Percentiles rank a stretch among this genome's conserved stretches.
These are phyloP conservation scores for Atractosteus spatula DNA, from an alignment of 2,113 vertebrate genomes.

Conservation along the genomic window DNA sequence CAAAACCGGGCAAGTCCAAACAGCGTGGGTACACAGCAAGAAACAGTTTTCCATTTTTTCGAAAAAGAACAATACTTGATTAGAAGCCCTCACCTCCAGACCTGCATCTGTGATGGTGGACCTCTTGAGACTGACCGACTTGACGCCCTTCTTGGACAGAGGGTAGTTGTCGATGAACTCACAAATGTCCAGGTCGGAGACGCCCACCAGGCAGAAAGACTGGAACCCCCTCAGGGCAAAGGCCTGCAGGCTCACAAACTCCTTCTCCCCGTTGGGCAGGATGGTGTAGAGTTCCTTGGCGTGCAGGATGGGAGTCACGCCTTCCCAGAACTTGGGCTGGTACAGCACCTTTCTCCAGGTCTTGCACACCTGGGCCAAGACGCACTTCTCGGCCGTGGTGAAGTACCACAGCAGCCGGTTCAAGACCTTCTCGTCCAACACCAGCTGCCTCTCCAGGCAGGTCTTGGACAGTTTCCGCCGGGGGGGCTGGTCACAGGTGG, in stretches of 20 bases:
- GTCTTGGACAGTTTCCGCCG: slow-evolving; percentile 69
- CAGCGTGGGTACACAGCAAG: no score
- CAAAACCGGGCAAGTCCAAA: no score
- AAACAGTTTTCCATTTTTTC: no score
- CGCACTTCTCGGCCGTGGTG: slow-evolving; percentile 89
- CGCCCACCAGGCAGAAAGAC: slow-evolving; percentile 93
- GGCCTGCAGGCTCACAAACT: slow-evolving; percentile 94
- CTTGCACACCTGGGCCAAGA: slow-evolving; percentile 95
- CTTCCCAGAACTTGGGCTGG: slow-evolving; percentile 97
- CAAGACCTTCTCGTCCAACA: slow-evolving; percentile 93
- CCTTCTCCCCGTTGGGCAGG: slow-evolving; percentile 87
- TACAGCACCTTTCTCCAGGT: slow-evolving; percentile 94
- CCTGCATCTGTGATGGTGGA: slow-evolving; percentile 97
- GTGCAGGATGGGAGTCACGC: slow-evolving; percentile 89
- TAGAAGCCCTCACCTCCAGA: slow-evolving; percentile 77
- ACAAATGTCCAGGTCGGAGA: slow-evolving; percentile 98
- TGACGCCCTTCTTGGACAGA: slow-evolving; percentile 95
- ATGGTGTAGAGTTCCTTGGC: slow-evolving; percentile 95
- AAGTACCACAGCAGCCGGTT: slow-evolving; percentile 97
- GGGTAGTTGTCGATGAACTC: slow-evolving; percentile 99
- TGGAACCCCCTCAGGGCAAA: slow-evolving; percentile 92
- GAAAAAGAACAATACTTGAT: neutral
- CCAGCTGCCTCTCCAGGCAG: slow-evolving; percentile 77
- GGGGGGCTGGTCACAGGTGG: slow-evolving; percentile 62
- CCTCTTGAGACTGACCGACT: slow-evolving; percentile 95